Evolutionary conservation across 2,888 invertebrate species (phyloP).

Genomic region (Drosophila subquinaria): DNA sequence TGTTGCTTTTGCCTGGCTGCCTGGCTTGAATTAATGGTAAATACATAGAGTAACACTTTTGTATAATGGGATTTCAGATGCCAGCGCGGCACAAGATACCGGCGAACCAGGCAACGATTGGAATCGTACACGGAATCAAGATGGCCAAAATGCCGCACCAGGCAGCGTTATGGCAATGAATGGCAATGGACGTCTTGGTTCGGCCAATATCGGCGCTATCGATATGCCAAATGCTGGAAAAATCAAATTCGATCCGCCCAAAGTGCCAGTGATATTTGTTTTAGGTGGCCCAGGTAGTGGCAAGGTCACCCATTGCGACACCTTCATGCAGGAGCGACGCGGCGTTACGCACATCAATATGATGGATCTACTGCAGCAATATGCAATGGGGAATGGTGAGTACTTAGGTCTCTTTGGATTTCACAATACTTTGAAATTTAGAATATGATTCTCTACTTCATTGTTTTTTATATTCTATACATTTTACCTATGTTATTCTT

Average conservation of each 20-base stretch:
- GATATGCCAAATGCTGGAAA: constrained; percentile 93
- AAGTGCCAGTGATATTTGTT: constrained; percentile 95
- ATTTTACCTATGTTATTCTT: too few relatives aligned
- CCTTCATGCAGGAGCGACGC: constrained; percentile 93
- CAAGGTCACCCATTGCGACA: constrained; percentile 99
- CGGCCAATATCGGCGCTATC: constrained; percentile 89
- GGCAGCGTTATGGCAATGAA: constrained; percentile 61
- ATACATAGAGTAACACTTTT: not conserved
- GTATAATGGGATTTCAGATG: constrained; percentile 75
- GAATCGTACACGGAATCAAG: constrained; percentile 83
- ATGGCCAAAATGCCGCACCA: constrained; percentile 62
- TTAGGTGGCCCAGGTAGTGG: constrained; percentile 98
- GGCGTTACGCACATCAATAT: constrained; percentile 95
- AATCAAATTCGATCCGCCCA: constrained; percentile 94
- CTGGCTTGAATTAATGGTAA: not conserved
- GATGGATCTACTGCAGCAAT: constrained; percentile 95
- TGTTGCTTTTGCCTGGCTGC: constrained; percentile 56
- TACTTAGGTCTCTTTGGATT: not conserved
- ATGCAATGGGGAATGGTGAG: constrained; percentile 94
- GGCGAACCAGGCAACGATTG: constrained; percentile 87
- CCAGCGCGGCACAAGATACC: constrained; percentile 91
- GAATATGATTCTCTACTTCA: not conserved
- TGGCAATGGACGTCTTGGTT: constrained; percentile 69
- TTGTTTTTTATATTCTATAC: not conserved
- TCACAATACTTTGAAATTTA: not conserved